phyloP scores from a whole-genome alignment of 2,113 vertebrate genomes.

The Anoplopoma fimbria region DNA sequence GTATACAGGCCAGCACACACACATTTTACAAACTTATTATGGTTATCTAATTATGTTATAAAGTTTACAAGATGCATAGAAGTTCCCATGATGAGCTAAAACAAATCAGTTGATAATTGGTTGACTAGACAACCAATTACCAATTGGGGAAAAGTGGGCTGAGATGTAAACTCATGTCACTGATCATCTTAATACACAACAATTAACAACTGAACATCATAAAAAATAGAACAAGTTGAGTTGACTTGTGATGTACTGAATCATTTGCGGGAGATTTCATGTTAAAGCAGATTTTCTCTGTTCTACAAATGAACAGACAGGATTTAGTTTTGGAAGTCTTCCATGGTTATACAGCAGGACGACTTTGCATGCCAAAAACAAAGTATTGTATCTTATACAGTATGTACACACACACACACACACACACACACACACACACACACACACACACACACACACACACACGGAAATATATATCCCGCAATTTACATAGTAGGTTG shows the following conservation, averaged over 20 bases:
- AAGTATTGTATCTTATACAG: not conserved
- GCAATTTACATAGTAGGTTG: not conserved
- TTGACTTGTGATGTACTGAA: not conserved
- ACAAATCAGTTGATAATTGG: not conserved
- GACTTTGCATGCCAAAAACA: not conserved
- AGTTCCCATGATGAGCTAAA: constrained; percentile 9
- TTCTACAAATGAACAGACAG: not conserved
- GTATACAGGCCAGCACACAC: constrained; percentile 3
- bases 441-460: constrained; percentile 13
- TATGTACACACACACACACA: not conserved
- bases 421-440: constrained; percentile 14
- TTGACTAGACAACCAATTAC: not conserved
- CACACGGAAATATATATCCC: not conserved
- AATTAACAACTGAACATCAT: not conserved
- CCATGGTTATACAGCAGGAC: not conserved
- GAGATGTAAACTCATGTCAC: not conserved
- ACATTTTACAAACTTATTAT: constrained; percentile 6
- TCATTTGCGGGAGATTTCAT: not conserved
- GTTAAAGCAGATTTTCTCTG: not conserved
- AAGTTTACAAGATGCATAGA: constrained; percentile 1
- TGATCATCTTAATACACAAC: not conserved
- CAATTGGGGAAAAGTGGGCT: not conserved
- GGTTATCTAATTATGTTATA: not conserved
- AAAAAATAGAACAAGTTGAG: not conserved
- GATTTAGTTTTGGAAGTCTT: not conserved